Evolutionary conservation across 2,797 vertebrate genomes (phyloP).

Genomic region (Calcarius lapponicus): DNA sequence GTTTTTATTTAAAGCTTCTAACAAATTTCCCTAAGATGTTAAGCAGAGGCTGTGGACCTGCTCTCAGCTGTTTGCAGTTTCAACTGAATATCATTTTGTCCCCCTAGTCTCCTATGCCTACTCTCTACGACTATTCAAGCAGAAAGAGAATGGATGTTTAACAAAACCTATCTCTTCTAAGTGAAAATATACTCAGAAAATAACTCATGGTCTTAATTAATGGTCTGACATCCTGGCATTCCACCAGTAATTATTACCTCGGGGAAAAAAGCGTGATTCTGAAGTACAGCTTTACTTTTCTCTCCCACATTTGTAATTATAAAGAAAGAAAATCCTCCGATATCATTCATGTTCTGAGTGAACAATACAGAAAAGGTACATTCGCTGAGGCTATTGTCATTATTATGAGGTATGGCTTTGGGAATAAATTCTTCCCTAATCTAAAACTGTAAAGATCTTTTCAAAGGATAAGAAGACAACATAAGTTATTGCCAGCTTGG

Average conservation of each 20-base stretch:
- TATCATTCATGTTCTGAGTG: not conserved
- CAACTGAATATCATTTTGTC: not conserved
- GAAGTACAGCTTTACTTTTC: not conserved
- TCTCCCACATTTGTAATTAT: not conserved
- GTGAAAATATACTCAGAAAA: not conserved
- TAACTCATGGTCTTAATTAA: not conserved
- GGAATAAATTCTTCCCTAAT: not conserved
- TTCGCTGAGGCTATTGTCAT: not conserved
- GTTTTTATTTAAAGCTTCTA: not conserved
- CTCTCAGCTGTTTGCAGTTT: not conserved
- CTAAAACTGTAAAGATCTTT: not conserved
- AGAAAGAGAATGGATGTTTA: not conserved
- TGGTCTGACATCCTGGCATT: not conserved
- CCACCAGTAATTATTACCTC: not conserved
- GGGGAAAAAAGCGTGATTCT: not conserved
- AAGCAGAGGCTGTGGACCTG: not conserved
- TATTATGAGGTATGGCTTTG: not conserved
- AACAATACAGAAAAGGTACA: not conserved
- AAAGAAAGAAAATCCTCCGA: not conserved
- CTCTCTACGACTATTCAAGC: not conserved
- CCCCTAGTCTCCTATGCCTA: not conserved
- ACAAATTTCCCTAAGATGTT: not conserved
- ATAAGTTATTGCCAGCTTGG: not conserved
- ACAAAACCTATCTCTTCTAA: not conserved
- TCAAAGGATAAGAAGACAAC: not conserved